A percentile compares a stretch with the other conserved stretches of the same genome.
phyloP scores from a whole-genome alignment of 2,888 invertebrate genomes.

The Pocota personata region DNA sequence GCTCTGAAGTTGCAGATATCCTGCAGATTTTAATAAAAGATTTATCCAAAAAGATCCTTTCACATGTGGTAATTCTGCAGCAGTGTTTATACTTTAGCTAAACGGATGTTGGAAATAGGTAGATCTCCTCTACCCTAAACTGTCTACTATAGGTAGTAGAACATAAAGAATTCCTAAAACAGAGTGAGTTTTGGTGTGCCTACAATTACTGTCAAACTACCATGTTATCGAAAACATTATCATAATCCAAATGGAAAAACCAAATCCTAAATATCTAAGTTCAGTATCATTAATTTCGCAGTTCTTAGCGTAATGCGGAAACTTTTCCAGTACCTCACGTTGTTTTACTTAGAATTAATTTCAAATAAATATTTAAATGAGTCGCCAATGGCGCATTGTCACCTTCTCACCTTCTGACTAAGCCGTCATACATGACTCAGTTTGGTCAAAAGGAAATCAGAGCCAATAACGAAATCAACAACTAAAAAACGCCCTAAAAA shows the following conservation, averaged over 20 bases:
- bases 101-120: too few species aligned
- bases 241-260: background rate
- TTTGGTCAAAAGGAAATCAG: constrained; percentile 11
- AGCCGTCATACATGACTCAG: constrained; percentile 6
- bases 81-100: too few species aligned
- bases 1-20: too few species aligned
- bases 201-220: too few species aligned
- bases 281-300: background rate
- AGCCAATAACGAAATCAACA: background rate
- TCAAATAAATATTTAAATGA: constrained; percentile 8
- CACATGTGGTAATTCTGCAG: too few species aligned
- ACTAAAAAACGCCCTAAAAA: constrained; percentile 3
- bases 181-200: too few species aligned
- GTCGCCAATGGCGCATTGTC: too few species aligned
- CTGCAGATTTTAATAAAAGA: too few species aligned
- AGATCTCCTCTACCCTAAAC: too few species aligned
- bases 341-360: background rate
- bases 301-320: background rate
- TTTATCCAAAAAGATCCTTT: too few species aligned
- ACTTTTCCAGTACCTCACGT: background rate
- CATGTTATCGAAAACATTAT: background rate
- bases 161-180: too few species aligned
- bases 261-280: background rate
- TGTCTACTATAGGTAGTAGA: too few species aligned
- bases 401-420: background rate